Base-by-base conservation (phyloP, 92 coral and sea anemone genomes). In the Umimayanthus chanpuru region DNA sequence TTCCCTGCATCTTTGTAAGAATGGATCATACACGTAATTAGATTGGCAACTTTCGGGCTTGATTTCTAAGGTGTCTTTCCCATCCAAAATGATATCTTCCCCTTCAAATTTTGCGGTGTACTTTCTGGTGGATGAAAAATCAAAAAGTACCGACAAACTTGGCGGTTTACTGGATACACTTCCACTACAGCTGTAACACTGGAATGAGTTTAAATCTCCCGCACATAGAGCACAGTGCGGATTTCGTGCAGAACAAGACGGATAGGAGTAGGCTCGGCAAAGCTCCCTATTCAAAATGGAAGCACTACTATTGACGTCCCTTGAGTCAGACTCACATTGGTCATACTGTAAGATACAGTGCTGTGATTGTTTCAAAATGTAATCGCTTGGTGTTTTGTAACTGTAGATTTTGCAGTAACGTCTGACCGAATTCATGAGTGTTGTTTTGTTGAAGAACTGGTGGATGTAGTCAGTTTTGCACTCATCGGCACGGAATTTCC, bases 181-280 rank as follows among this genome's bases (percentile, higher is more conserved):
- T 66, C 72, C 32, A 28, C 15, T 9, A 29, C 38, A 26, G 9
- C 39, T 6, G 76, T 20, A 7, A 61, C 76, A 72, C 9, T 26
- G 2, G n/a, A 72, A 72, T 26, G 38, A 72, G 40, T 72, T 5
- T 28, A 16, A 29, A 4, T 72, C 20, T 72, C 76, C 40, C 21
- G 40, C 38, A 29, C 76, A 72, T 11, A 72, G n/a, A 25, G 76
- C 76, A 72, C 76, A 72, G 40, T 72, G 76, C 8, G 76, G 76
- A 72, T 72, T 72, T 29, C 76, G 41, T 29, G 76, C 4, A 32
- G 21, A 32, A 72, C 76, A 72, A 72, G 76, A 72, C 29, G 40
- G 40, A 6, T 28, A 30, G 40, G 76, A 72, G 76, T 72, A 72
- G 18, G 18, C 40, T 26, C 7, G 76, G 38, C 76, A 72, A 30